Evolutionary conservation across 2,113 vertebrate genomes (phyloP), one percentile per base, ranked within the genome.

Genomic region (Strix uralensis): DNA sequence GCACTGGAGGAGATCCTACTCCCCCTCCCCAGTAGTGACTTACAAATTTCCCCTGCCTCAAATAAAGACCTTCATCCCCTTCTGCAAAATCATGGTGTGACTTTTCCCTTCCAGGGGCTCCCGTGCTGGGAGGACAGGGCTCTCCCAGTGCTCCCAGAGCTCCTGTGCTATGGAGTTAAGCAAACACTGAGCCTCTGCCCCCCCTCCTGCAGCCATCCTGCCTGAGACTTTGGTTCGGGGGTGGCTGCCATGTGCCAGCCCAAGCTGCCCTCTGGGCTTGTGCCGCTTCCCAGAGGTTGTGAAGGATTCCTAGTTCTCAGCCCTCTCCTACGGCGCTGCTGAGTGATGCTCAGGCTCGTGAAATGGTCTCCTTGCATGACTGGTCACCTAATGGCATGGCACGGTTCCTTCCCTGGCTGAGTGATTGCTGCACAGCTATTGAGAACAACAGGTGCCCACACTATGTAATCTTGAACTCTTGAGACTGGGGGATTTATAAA

Each of bases 371-470:
- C 54, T 51, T 14, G 58, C n/a, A 27, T 44, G 26, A 22, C 58
- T 42, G 82, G 27, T 70, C 46, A 55, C 40, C 52, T 40, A 32
- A 42, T 11, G 15, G 27, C n/a, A 18, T 2, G 17, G 63, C 65
- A 29, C 6, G 2, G 20, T 12, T 38, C 54, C 49, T 58, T 25
- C 77, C 46, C 30, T n/a, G 65, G 72, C 84, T 44, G 30, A 42
- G 3, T 44, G 36, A 16, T 9, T 40, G 75, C 36, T 49, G 65
- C 44, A 19, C 8, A 40, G n/a, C 46, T 55, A 7, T 22, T 55
- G 30, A 23, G 55, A 59, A 40, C 7, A 15, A 11, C 20, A 30
- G 63, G 32, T 2, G 2, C 55, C 42, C 3, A 2, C 3, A 0
- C 62, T 44, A 2, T 1, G 1, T 46, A 8, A 40, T 51, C 62